A percentile compares a stretch with the other conserved stretches of the same genome.
phyloP scores from a whole-genome alignment of 2,113 vertebrate genomes.

The Gadus chalcogrammus region DNA sequence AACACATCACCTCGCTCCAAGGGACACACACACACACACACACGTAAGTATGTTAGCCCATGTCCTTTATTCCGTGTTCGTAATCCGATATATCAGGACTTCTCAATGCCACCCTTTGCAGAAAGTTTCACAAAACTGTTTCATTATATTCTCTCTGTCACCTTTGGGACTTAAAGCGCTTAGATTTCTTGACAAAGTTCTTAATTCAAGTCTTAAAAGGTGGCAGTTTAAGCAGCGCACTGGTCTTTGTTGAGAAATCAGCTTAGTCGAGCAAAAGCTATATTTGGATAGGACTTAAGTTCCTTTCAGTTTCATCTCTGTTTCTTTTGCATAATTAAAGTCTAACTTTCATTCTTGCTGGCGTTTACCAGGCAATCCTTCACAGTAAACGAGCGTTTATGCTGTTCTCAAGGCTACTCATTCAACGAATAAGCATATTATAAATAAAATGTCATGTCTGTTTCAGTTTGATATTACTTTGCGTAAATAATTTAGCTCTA shows the following conservation, averaged over 20 bases:
- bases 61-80: slow-evolving; percentile 20
- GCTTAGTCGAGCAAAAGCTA: not conserved
- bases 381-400: no score
- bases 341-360: not conserved
- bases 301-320: not conserved
- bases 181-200: not conserved
- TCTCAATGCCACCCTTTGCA: slow-evolving; percentile 1
- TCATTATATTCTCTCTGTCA: not conserved
- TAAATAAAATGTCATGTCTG: no score
- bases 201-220: not conserved
- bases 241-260: not conserved
- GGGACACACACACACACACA: slow-evolving; percentile 16
- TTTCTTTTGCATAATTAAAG: slow-evolving; percentile 1
- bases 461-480: no score
- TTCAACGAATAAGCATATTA: no score
- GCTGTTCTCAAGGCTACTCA: no score
- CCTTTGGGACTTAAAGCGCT: not conserved
- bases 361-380: not conserved
- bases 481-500: no score
- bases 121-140: not conserved
- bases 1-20: slow-evolving; percentile 49
- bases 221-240: not conserved
- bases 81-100: slow-evolving; percentile 31
- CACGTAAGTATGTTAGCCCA: slow-evolving; percentile 32
- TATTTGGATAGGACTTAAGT: not conserved